Base-by-base conservation (phyloP, 2,888 invertebrate species). In the Neocrepidodera transversa region DNA sequence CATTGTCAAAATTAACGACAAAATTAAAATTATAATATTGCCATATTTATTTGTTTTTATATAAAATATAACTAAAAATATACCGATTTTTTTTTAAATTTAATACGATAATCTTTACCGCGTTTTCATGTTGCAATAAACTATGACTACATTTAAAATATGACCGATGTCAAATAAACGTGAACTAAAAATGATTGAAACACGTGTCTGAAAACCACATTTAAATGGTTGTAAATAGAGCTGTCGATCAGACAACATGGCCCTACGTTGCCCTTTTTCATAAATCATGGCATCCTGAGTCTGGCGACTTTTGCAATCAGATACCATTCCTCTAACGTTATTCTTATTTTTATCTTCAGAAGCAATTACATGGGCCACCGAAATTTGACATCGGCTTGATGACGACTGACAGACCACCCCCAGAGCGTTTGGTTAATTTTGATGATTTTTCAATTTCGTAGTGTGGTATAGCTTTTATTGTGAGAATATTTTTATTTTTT, bases 361-460 rank as follows among this genome's bases (percentile, higher is more conserved):
- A 55, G 26, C 55, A 45, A 60, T 60, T 60, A 54, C 54, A 60
- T 55, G 59, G 59, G 32, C 59, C 53, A 48, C 11, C 50, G 50
- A 53, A 42, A 36, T 50, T 47, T 55, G 45, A 54, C 50, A 51
- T 55, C 55, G 49, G 43, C 45, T 35, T 40, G 49, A 48, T 40
- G 17, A 30, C 8, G 28, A 48, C 13, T 40, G 38, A 54, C 28
- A 45, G 60, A 60, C 60, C 60, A 60, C 60, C 60, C 60, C 30
- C 32, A 36, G 45, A 17, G 60, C 28, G 13, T 45, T 43, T 50
- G 50, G 60, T 50, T 48, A 42, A 58, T 52, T 47, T 53, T 8
- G 42, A 53, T 53, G 38, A 50, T 43, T 42, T 42, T 28, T 40
- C 40, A 28, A 40, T 52, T 30, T 42, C 11, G 8, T 23, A 5